Evolutionary conservation across 2,113 vertebrate genomes (phyloP), one percentile per base, ranked within the genome.

Genomic region (Saguinus midas): DNA sequence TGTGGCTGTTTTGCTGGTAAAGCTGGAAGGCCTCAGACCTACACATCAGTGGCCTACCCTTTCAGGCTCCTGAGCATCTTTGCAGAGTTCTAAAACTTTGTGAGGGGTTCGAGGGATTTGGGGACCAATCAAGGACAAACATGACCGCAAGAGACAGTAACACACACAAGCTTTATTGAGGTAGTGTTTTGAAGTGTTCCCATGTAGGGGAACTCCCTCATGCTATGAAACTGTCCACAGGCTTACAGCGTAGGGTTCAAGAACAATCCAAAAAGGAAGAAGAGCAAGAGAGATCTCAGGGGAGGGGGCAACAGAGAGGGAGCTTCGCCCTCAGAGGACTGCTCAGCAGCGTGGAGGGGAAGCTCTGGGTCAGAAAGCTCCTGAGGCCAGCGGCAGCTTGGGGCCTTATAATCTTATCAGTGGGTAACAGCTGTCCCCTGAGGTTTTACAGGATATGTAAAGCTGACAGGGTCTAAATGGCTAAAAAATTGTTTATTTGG

Each of bases 371-470:
- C 18, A 66, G 45, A 29, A 29, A 55, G 6, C 17, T 50, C 37
- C 23, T 20, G 0, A 29, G 21, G 72, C 1, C 23, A 35, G 27
- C 1, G 0, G 0, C 21, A 18, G 66, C 6, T 8, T 27, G 25
- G 45, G 58, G 23, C 13, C 61, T 68, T 25, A 18, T 4, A 5
- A 50, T n/a, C 5, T 48, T 25, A 79, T 29, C 40, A 21, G 12
- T 43, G 21, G 57, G 32, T 8, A 45, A 48, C 13, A 5, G 75
- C 75, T 29, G 17, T 23, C 66, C 5, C 8, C 18, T 21, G 50
- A 35, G 5, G n/a, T 13, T 87, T 48, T 43, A 18, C 8, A 16
- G 23, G 9, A 6, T 3, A 2, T 32, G 45, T 76, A 78, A 64
- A 70, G 55, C 20, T 48, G 57, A 43, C 87, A 83, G 29, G 37